These are phyloP conservation scores for Urocitellus parryii DNA, from an alignment of 2,113 vertebrate genomes.

Conservation along the genomic window DNA sequence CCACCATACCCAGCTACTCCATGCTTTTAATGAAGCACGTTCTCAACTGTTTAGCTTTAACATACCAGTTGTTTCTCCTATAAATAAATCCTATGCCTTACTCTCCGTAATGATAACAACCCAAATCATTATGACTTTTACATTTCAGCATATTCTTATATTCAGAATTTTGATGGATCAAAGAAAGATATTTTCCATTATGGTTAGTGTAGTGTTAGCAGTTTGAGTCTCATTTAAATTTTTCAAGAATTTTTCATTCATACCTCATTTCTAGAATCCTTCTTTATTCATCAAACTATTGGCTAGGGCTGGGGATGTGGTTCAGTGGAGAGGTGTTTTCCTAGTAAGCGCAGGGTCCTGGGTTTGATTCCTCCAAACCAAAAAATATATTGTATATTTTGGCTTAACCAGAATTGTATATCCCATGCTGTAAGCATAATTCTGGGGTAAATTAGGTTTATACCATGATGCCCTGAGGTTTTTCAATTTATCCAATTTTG, in stretches of 20 bases:
- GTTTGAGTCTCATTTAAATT: constrained; percentile 11
- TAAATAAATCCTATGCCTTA: neutral
- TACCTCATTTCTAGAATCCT: neutral
- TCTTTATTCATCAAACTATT: neutral
- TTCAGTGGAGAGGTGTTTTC: neutral
- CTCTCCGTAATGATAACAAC: neutral
- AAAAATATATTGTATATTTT: neutral
- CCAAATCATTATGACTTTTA: neutral
- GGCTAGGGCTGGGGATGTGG: neutral
- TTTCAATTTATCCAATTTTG: neutral
- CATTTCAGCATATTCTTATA: neutral
- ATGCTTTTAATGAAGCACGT: neutral
- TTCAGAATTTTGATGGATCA: neutral
- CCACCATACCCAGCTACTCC: too few relatives aligned
- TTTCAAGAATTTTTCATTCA: constrained; percentile 31
- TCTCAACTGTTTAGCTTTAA: neutral
- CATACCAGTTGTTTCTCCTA: neutral
- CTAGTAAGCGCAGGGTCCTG: neutral
- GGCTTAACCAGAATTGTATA: neutral
- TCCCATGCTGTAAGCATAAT: neutral
- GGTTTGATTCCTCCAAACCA: neutral
- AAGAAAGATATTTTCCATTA: neutral
- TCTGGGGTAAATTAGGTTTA: neutral
- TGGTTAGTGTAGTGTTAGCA: neutral
- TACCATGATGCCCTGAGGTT: neutral